These are phyloP conservation scores for Limanda limanda DNA, from an alignment of 2,113 vertebrate genomes.

Conservation along the genomic window DNA sequence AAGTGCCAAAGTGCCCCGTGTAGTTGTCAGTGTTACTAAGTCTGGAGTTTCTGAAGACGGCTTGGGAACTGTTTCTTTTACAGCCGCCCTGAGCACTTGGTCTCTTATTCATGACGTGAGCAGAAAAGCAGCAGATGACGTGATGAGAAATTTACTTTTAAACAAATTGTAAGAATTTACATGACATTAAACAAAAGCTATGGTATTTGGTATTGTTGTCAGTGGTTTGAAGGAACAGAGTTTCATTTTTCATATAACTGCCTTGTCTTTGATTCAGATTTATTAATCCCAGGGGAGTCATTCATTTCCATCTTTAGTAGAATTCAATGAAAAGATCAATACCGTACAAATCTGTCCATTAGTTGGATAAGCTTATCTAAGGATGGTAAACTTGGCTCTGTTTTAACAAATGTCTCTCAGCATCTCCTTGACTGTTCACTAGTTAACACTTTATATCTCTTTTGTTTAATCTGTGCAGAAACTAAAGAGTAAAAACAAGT, in stretches of 20 bases:
- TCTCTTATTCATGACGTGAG: neutral
- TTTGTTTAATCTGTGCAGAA: no score
- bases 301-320: no score
- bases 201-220: neutral
- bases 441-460: neutral
- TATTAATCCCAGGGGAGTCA: no score
- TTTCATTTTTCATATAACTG: neutral
- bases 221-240: neutral
- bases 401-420: neutral
- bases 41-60: conserved; percentile 24
- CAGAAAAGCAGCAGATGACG: neutral
- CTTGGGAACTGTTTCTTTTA: conserved; percentile 51
- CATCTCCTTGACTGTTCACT: neutral
- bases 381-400: neutral
- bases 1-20: conserved; percentile 67
- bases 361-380: no score
- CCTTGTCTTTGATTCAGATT: no score
- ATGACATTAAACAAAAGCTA: neutral
- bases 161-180: neutral
- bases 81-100: conserved; percentile 13
- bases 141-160: neutral
- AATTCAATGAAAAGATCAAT: no score
- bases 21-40: conserved; percentile 6
- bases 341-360: no score
- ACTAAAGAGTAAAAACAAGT: no score